These are phyloP conservation scores for Plutomurus gul DNA, from an alignment of 1,140 invertebrate species.

Conservation along the genomic window DNA sequence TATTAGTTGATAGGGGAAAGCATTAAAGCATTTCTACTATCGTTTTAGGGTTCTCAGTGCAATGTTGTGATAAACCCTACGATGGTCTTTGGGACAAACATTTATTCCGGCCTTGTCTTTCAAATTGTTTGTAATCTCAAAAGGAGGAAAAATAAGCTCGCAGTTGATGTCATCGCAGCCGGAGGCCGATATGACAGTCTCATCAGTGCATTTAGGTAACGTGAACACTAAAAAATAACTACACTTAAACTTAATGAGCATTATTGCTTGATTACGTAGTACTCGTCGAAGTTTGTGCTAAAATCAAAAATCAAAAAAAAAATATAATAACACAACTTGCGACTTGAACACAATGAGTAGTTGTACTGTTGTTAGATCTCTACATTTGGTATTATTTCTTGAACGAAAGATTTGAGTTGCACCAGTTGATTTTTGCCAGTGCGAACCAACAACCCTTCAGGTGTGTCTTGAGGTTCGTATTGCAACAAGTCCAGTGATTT, in stretches of 20 bases:
- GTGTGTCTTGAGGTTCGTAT: conserved; percentile 44
- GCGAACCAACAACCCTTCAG: conserved; percentile 39
- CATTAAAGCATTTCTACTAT: too few relatives aligned
- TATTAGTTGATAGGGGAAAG: too few relatives aligned
- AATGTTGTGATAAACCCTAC: conserved; percentile 67
- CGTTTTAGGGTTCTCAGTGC: conserved; percentile 58
- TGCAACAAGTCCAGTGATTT: conserved; percentile 33
- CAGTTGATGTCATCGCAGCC: conserved; percentile 67
- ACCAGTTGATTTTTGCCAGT: conserved; percentile 12
- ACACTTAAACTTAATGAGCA: background rate
- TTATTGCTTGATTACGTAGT: too few relatives aligned
- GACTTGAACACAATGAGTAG: background rate
- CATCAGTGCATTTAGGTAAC: conserved; percentile 57
- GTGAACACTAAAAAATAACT: too few relatives aligned
- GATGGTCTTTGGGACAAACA: conserved; percentile 67
- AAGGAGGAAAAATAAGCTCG: conserved; percentile 63
- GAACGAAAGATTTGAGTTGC: conserved; percentile 36
- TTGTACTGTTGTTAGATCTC: background rate
- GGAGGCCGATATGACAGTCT: conserved; percentile 67
- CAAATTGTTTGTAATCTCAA: conserved; percentile 70
- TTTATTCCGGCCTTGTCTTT: conserved; percentile 73
- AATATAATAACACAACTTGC: background rate
- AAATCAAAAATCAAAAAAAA: too few relatives aligned
- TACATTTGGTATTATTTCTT: conserved; percentile 32
- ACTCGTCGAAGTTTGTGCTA: too few relatives aligned